Conservation (phyloP, 2,113 vertebrate genomes). For the Xenopus laevis region DNA sequence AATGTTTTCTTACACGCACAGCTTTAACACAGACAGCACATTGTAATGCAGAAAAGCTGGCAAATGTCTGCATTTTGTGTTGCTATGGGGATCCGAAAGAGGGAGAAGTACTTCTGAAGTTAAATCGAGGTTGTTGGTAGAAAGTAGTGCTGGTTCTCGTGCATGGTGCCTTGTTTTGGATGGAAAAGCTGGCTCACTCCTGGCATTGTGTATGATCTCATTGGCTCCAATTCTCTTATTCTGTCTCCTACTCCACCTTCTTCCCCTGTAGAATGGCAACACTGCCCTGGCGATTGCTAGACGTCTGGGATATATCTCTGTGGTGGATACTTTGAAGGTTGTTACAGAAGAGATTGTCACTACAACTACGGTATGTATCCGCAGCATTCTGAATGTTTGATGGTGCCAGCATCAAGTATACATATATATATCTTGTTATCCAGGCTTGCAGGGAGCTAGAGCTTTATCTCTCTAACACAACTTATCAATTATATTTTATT, state of each 20-base stretch:
- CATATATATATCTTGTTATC: neutral
- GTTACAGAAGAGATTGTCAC: constrained; percentile 93
- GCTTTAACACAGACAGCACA: constrained; percentile 59
- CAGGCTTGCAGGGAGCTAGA: neutral
- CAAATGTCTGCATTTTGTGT: constrained; percentile 73
- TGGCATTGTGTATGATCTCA: constrained; percentile 60
- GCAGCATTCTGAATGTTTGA: neutral
- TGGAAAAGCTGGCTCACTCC: constrained; percentile 72
- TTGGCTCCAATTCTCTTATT: constrained; percentile 57
- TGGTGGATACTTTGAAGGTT: constrained; percentile 95
- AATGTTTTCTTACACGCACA: constrained; percentile 3
- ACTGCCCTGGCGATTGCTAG: constrained; percentile 94
- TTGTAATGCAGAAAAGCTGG: constrained; percentile 55
- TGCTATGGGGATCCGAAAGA: constrained; percentile 65
- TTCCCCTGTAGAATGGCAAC: constrained; percentile 84
- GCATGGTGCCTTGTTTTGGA: constrained; percentile 67
- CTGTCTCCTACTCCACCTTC: constrained; percentile 44
- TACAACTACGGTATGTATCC: constrained; percentile 82
- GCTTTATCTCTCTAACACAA: no score
- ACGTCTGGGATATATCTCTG: constrained; percentile 95
- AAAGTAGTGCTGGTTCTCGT: constrained; percentile 63
- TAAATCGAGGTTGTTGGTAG: constrained; percentile 61
- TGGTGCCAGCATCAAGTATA: neutral
- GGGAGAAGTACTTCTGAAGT: constrained; percentile 66
- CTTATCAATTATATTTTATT: no score